phyloP scores from a whole-genome alignment of 2,888 invertebrate genomes.

The Craniophora ligustri region DNA sequence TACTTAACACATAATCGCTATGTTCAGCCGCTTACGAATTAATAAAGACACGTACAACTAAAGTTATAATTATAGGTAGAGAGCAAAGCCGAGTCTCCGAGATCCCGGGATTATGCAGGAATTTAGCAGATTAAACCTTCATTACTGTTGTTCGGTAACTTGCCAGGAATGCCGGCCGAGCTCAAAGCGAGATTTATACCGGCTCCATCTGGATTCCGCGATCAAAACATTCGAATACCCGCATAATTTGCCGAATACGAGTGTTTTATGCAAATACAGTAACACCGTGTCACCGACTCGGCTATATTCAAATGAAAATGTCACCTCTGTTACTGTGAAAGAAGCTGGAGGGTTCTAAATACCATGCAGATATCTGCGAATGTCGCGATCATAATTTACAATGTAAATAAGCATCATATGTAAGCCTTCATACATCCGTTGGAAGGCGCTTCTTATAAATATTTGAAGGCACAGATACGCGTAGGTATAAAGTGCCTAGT shows the following conservation, averaged over 20 bases:
- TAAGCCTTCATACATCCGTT: constrained; percentile 30
- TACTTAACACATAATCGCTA: constrained; percentile 6
- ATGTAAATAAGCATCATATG: constrained; percentile 49
- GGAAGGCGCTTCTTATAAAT: constrained; percentile 36
- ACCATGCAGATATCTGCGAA: constrained; percentile 28
- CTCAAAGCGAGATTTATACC: constrained; percentile 78
- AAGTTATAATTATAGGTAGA: constrained; percentile 60
- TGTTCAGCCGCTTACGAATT: constrained; percentile 44
- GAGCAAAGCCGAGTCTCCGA: constrained; percentile 64
- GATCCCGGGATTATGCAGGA: constrained; percentile 73
- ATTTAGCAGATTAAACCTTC: constrained; percentile 80
- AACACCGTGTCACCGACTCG: constrained; percentile 51
- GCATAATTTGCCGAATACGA: constrained; percentile 70
- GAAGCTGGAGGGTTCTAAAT: constrained; percentile 31
- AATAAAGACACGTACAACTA: constrained; percentile 47
- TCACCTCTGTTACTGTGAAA: constrained; percentile 29
- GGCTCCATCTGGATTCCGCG: constrained; percentile 65
- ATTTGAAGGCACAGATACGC: constrained; percentile 40
- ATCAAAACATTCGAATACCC: constrained; percentile 70
- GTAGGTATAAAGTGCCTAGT: background rate
- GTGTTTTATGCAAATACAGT: constrained; percentile 74
- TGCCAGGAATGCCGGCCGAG: constrained; percentile 72
- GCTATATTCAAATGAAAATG: constrained; percentile 54
- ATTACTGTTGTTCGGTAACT: constrained; percentile 81
- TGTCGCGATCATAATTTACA: constrained; percentile 47